These are phyloP conservation scores for Hemithea aestivaria DNA, from an alignment of 2,888 invertebrate genomes.

Conservation along the genomic window DNA sequence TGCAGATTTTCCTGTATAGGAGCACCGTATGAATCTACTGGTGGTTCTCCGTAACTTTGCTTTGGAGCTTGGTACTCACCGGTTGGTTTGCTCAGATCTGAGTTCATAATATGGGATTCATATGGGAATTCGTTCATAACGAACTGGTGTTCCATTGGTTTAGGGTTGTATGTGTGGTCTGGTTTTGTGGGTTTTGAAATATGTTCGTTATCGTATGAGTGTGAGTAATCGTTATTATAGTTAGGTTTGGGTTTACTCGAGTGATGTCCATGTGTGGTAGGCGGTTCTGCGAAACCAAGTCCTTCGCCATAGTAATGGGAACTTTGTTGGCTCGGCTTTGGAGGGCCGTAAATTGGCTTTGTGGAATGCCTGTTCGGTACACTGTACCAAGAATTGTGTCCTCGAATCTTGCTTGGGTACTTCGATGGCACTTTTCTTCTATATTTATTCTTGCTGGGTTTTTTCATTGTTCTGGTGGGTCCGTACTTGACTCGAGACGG, in stretches of 20 bases:
- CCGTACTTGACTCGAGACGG: slow-evolving; percentile 42
- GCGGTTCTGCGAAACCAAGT: slow-evolving; percentile 59
- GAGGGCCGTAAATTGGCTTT: slow-evolving; percentile 35
- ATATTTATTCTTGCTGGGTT: slow-evolving; percentile 45
- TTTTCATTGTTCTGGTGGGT: slow-evolving; percentile 36
- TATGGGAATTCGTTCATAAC: slow-evolving; percentile 10
- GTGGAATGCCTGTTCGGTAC: slow-evolving; percentile 28
- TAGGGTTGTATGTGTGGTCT: neutral
- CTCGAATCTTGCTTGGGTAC: slow-evolving; percentile 32
- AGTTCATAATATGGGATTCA: too few species aligned
- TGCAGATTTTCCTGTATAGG: slow-evolving; percentile 36
- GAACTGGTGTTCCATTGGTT: slow-evolving; percentile 2
- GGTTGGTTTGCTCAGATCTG: too few species aligned
- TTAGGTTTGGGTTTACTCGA: slow-evolving; percentile 7
- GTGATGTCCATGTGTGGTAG: slow-evolving; percentile 22
- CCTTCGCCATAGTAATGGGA: slow-evolving; percentile 35
- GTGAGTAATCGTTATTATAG: neutral
- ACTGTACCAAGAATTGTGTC: slow-evolving; percentile 36
- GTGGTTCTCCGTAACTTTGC: slow-evolving; percentile 45
- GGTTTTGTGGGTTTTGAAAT: slow-evolving; percentile 5
- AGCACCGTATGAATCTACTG: slow-evolving; percentile 53
- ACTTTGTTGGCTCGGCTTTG: slow-evolving; percentile 28
- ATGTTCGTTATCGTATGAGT: neutral
- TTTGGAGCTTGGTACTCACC: slow-evolving; percentile 32
- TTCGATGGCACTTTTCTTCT: slow-evolving; percentile 39